These are phyloP conservation scores for Maniola hyperantus DNA, from an alignment of 2,888 invertebrate genomes.

Conservation along the genomic window DNA sequence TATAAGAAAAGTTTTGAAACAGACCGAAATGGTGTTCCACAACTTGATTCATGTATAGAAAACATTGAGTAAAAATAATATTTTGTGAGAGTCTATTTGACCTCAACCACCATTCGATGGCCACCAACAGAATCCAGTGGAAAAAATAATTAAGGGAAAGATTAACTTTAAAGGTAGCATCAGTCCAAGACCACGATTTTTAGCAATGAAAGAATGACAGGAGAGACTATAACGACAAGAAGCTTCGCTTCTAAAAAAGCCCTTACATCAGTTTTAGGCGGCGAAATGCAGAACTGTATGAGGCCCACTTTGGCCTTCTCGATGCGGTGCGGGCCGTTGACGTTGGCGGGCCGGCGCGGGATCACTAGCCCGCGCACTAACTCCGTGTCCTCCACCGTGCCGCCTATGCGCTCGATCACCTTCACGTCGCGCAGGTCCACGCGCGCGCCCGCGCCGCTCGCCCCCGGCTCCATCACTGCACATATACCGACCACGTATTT, in stretches of 20 bases:
- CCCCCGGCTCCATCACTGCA: slow-evolving; percentile 78
- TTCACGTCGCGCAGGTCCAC: slow-evolving; percentile 98
- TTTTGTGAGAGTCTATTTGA: too few relatives aligned
- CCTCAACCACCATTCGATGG: too few relatives aligned
- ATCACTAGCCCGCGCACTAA: slow-evolving; percentile 97
- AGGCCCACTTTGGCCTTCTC: slow-evolving; percentile 99
- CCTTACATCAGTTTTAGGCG: slow-evolving; percentile 98
- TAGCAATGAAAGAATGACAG: too few relatives aligned
- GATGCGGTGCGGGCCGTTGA: slow-evolving; percentile 95
- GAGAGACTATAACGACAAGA: too few relatives aligned
- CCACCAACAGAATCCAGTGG: too few relatives aligned
- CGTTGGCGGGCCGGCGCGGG: slow-evolving; percentile 93
- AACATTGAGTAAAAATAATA: too few relatives aligned
- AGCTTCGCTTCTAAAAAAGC: background rate
- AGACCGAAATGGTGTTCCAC: too few relatives aligned
- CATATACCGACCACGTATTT: slow-evolving; percentile 7
- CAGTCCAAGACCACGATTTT: too few relatives aligned
- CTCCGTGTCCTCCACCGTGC: slow-evolving; percentile 98
- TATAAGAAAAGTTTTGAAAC: too few relatives aligned
- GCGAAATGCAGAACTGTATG: slow-evolving; percentile 99
- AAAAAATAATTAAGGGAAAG: too few relatives aligned
- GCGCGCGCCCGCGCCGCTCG: slow-evolving; percentile 83
- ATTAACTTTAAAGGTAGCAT: too few relatives aligned
- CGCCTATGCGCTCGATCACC: slow-evolving; percentile 97
- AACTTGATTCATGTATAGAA: too few relatives aligned